A percentile compares a stretch with the other conserved stretches of the same genome.
phyloP scores from a whole-genome alignment of 2,113 vertebrate species.

The Cinclus cinclus region DNA sequence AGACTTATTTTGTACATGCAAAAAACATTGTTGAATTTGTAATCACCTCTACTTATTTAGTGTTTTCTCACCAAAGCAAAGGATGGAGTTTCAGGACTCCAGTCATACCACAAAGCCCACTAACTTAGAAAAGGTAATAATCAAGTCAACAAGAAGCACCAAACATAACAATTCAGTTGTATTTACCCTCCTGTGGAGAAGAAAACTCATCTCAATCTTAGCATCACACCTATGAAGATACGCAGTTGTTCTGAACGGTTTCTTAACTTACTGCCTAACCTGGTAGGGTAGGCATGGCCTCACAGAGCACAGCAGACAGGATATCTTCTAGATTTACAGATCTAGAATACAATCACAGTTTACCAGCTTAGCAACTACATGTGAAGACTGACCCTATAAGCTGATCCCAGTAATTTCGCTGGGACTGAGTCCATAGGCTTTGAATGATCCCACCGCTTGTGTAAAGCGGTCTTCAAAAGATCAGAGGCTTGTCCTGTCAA shows the following conservation, averaged over 20 bases:
- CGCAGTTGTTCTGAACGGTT: not conserved
- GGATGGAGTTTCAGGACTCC: not conserved
- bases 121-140: not conserved
- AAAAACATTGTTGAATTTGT: not conserved
- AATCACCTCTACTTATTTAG: not conserved
- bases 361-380: not conserved
- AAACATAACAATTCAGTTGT: not conserved
- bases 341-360: not conserved
- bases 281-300: not conserved
- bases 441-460: not conserved
- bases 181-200: not conserved
- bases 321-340: not conserved
- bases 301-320: not conserved
- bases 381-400: not conserved
- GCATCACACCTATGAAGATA: not conserved
- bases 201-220: not conserved
- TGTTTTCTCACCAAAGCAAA: not conserved
- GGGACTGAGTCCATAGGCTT: not conserved
- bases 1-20: not conserved
- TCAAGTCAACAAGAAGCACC: not conserved
- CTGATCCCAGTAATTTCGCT: not conserved
- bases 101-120: not conserved
- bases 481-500: not conserved
- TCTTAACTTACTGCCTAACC: not conserved
- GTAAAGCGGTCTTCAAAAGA: not conserved